Conservation (phyloP, 2,888 invertebrate genomes). For the Gastrophysa polygoni region DNA sequence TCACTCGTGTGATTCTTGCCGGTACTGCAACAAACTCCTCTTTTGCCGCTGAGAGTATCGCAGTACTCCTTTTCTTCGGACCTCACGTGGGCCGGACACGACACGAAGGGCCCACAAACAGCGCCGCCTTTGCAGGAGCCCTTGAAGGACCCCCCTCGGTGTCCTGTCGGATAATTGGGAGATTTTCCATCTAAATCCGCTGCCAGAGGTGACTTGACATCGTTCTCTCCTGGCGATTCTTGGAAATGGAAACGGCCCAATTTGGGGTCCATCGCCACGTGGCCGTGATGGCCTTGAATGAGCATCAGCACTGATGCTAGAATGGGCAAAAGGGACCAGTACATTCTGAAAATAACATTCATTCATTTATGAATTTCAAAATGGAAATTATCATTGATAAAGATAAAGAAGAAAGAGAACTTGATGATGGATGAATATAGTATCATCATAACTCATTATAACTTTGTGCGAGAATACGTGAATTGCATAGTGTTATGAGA, state of each 20-base stretch:
- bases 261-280: conserved; percentile 22
- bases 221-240: background rate
- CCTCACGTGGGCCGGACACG: conserved; percentile 69
- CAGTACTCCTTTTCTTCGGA: conserved; percentile 55
- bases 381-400: too few species aligned
- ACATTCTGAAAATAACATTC: background rate
- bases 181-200: too few species aligned
- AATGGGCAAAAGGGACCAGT: background rate
- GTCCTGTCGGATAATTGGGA: too few species aligned
- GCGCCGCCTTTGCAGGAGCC: conserved; percentile 59
- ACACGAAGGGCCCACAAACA: conserved; percentile 67
- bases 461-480: too few species aligned
- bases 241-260: background rate
- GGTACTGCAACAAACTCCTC: conserved; percentile 69
- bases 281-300: conserved; percentile 1
- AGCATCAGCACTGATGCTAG: background rate
- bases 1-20: conserved; percentile 65
- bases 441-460: too few species aligned
- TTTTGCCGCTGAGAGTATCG: conserved; percentile 57
- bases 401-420: too few species aligned
- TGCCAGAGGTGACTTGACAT: background rate
- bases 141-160: conserved; percentile 14
- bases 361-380: too few species aligned
- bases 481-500: too few species aligned
- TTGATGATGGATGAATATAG: too few species aligned